Base-by-base conservation (phyloP, 1,140 invertebrate genomes). In the Triops cancriformis region DNA sequence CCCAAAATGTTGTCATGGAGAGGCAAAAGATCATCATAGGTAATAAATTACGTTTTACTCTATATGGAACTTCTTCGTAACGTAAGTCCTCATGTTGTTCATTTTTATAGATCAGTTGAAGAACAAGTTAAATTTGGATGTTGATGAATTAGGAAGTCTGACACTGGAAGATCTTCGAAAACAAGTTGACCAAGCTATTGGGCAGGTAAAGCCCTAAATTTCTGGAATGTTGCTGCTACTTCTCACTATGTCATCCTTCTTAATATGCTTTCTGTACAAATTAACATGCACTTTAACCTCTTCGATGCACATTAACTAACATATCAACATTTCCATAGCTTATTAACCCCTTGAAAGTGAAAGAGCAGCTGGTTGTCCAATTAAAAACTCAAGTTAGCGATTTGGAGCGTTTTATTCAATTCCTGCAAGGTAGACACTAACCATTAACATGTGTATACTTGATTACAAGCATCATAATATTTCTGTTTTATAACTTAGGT, bases 381-480 rank as follows among this genome's bases (percentile, higher is more conserved):
- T 86, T 99, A 11, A 98, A 98, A 86, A 96, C 95, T 11, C 98
- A 99, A 85, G 95, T 99, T 74, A 90, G 91, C 73, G 98, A 99
- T 86, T 88, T 99, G 83, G 98, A 99, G 85, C 89, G 96, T 79
- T 99, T 99, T 84, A 98, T 99, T 82, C 90, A 94, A 81, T 96
- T 98, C 83, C 87, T 99, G 77, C 97, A 99, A 89, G 92, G 91
- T 85, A 90, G 51, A 64, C 11, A 23, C 10, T 23, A 64, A 0
- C 51, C 51, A 64, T 23, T 6, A 0, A 18, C 51, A n/a, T 14
- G 6, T 14, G 18, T 0, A 64, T 64, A 6, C 10, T 18, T 18
- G 51, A 64, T n/a, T 18, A 12, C 14, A n/a, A 64, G 14, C n/a
- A 18, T 64, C 18, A 6, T 23, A n/a, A 64, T 64, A 64, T 18